Evolutionary conservation across 2,113 vertebrate species (phyloP), one percentile per base, ranked within the genome.

Genomic region (Periophthalmus modestus): DNA sequence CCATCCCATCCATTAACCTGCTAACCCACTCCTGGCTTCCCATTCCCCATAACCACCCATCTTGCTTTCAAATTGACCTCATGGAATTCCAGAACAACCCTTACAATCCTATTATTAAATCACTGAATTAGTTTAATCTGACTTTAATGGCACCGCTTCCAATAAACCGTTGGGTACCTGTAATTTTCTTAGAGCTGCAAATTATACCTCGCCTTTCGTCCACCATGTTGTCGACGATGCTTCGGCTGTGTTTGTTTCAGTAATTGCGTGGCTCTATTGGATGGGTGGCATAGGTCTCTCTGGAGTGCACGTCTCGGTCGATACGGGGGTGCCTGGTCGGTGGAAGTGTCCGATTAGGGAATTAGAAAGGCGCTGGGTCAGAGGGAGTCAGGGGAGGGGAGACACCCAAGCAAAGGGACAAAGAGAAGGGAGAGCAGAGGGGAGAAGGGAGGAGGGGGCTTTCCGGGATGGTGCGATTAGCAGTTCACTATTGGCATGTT

Each of bases 121-220:
- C 75, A 89, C 88, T 88, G 57, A 88, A 91, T 91, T 89, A 89
- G 88, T 66, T 74, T 67, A 84, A 84, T 91, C 89, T 80, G 77
- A 71, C 75, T 65, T 43, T 90, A 91, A 92, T 87, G 78, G 79
- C 77, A 47, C 79, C 84, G 86, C 83, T 85, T 84, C 84, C 79
- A 71, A 77, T 85, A 63, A 84, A 48, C 68, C 71, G 69, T 28
- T 28, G 28, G 85, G 76, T 87, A 87, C 84, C 81, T 89, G 84
- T 84, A 85, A 91, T 89, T 85, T 61, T 82, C 63, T 80, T 77
- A 71, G 73, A 83, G 79, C 75, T 80, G 78, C 72, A 83, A 83
- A 89, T 89, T 76, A 81, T 70, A 82, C 79, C 71, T 74, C 7
- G 66, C 71, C 73, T 10, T 62, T 77, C 68, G 82, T 80, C 75